phyloP scores from a whole-genome alignment of 2,113 vertebrate genomes.

The Indicator indicator region DNA sequence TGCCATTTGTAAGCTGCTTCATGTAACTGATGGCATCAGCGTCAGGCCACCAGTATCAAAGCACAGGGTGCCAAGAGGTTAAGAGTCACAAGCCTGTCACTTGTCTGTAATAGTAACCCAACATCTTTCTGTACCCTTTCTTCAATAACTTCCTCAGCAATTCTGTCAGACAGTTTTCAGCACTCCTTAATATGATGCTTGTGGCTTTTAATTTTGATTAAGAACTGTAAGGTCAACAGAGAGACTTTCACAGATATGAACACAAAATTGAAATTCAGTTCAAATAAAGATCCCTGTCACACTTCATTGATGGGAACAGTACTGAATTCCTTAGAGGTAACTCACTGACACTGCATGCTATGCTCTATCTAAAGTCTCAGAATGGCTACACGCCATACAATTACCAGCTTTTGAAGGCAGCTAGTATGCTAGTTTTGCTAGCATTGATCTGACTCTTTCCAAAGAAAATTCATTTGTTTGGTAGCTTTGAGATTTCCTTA shows the following conservation, averaged over 20 bases:
- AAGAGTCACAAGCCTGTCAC: background rate
- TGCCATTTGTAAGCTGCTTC: background rate
- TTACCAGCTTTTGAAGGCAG: background rate
- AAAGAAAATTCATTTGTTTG: background rate
- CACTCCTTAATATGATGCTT: background rate
- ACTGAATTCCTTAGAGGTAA: background rate
- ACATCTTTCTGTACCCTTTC: background rate
- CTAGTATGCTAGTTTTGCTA: background rate
- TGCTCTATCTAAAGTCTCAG: background rate
- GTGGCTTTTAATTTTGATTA: background rate
- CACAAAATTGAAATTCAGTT: background rate
- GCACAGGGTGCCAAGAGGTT: background rate
- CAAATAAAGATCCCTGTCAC: background rate
- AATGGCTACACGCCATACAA: background rate
- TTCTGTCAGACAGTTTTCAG: background rate
- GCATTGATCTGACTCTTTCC: background rate
- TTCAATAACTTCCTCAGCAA: background rate
- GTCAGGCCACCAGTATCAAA: background rate
- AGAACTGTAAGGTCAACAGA: background rate
- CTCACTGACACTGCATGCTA: background rate
- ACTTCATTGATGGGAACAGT: background rate
- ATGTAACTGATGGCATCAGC: background rate
- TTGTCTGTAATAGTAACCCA: background rate
- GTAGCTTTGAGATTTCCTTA: background rate
- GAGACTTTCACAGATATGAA: background rate